These are phyloP conservation scores for Andrena bucephala DNA, from an alignment of 2,888 invertebrate genomes.

Conservation along the genomic window DNA sequence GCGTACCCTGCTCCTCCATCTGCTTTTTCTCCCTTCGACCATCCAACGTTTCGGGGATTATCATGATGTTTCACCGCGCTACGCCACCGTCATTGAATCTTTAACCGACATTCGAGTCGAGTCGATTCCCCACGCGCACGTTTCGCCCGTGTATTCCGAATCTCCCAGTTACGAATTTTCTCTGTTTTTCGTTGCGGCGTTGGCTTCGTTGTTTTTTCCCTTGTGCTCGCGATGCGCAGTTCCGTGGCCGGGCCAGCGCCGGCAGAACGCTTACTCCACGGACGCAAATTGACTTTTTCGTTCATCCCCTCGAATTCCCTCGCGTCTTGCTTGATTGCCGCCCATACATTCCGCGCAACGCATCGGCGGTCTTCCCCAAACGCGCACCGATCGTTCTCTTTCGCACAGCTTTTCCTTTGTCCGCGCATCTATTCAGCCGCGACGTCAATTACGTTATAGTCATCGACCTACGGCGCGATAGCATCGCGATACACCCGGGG, in stretches of 20 bases:
- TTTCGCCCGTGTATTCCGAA: conserved; percentile 5
- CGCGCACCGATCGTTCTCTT: conserved; percentile 7
- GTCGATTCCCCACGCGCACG: conserved; percentile 12
- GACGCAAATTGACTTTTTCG: conserved; percentile 67
- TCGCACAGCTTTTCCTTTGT: conserved; percentile 34
- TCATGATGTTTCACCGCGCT: neutral
- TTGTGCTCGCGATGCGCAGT: conserved; percentile 39
- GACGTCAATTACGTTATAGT: conserved; percentile 61
- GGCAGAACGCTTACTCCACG: conserved; percentile 65
- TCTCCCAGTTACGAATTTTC: conserved; percentile 9
- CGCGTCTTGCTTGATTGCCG: conserved; percentile 61
- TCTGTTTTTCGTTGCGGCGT: conserved; percentile 4
- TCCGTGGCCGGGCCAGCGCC: conserved; percentile 26
- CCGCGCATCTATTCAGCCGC: conserved; percentile 35
- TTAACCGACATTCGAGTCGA: conserved; percentile 28
- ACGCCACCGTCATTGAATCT: conserved; percentile 40
- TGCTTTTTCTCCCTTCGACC: conserved; percentile 36
- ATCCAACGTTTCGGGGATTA: neutral
- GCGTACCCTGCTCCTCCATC: conserved; percentile 18
- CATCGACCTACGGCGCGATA: conserved; percentile 2
- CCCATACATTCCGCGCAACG: conserved; percentile 49
- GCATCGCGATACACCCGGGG: neutral
- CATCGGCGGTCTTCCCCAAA: conserved; percentile 34
- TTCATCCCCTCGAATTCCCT: conserved; percentile 19
- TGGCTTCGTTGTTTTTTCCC: neutral